Conservation (phyloP, 2,888 invertebrate genomes). For the Melolontha melolontha region DNA sequence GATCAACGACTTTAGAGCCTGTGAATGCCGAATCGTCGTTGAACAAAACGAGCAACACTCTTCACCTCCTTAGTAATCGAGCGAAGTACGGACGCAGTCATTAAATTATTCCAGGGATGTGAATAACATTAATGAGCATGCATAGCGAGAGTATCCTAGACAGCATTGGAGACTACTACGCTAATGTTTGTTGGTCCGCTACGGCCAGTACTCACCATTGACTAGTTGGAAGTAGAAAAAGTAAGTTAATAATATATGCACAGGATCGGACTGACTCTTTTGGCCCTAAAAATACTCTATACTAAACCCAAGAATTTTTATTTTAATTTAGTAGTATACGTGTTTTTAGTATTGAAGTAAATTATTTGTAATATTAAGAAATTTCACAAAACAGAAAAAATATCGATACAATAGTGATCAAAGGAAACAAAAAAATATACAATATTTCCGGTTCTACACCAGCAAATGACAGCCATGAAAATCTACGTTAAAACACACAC, state of each 20-base stretch:
- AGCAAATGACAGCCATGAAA: too few species aligned
- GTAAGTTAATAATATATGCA: background rate
- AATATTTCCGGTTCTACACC: too few species aligned
- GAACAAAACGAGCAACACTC: slow-evolving; percentile 35
- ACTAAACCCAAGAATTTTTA: too few species aligned
- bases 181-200: slow-evolving; percentile 7
- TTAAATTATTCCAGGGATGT: slow-evolving; percentile 62
- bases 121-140: slow-evolving; percentile 58
- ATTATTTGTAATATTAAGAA: too few species aligned
- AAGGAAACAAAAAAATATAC: too few species aligned
- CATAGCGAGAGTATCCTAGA: slow-evolving; percentile 33
- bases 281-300: too few species aligned
- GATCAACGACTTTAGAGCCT: slow-evolving; percentile 21
- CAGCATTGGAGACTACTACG: slow-evolving; percentile 14
- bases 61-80: slow-evolving; percentile 36
- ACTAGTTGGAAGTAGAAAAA: slow-evolving; percentile 14
- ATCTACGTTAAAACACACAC: too few species aligned
- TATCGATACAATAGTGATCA: too few species aligned
- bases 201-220: slow-evolving; percentile 23
- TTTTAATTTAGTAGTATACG: too few species aligned
- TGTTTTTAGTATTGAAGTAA: too few species aligned
- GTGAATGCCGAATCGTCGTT: background rate
- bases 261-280: slow-evolving; percentile 1
- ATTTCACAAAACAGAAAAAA: too few species aligned
- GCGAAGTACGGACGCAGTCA: slow-evolving; percentile 48